Evolutionary conservation across 1,140 invertebrate species (phyloP), one percentile per base, ranked within the genome.

Genomic region (Psix sp.): DNA sequence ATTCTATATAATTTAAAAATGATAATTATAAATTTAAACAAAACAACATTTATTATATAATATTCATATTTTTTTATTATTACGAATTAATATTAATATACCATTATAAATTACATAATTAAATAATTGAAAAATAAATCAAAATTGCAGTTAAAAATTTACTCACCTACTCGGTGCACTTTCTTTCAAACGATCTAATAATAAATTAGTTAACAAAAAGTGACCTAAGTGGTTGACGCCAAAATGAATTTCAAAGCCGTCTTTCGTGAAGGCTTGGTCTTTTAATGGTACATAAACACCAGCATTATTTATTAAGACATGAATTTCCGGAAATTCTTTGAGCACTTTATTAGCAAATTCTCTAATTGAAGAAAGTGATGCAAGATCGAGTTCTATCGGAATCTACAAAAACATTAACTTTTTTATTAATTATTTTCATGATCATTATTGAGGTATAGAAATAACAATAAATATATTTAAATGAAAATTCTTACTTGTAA

Each of bases 191-290:
- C 89, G 83, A 9, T 94, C 91, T 20, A 94, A 74, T 6, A 97
- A 86, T 11, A 95, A 87, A 82, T 93, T 91, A 1, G 94, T 96
- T 1, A 97, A 84, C n/a, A 95, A 85, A 80, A 96, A 96, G 79
- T 96, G 95, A 10, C 93, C 93, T 29, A 95, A 87, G 77, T 95
- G 92, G 86, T 95, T 95, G 0, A 93, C 91, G 9, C 92, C 93
- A 83, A 95, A 91, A 82, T 95, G 92, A 36, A 92, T 91, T 86
- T 97, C 95, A 86, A 94, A 94, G 0, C 94, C 94, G 86, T 97
- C 95, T 75, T 90, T 86, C 0, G 94, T 96, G 39, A 84, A 83
- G 0, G 82, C 74, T n/a, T 87, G 78, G 42, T 86, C 73, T 40
- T 81, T 85, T 1, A 90, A 80, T 9, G 90, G 89, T 33, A 89